phyloP scores from a whole-genome alignment of 2,797 vertebrate species.

The Bufotes viridis region DNA sequence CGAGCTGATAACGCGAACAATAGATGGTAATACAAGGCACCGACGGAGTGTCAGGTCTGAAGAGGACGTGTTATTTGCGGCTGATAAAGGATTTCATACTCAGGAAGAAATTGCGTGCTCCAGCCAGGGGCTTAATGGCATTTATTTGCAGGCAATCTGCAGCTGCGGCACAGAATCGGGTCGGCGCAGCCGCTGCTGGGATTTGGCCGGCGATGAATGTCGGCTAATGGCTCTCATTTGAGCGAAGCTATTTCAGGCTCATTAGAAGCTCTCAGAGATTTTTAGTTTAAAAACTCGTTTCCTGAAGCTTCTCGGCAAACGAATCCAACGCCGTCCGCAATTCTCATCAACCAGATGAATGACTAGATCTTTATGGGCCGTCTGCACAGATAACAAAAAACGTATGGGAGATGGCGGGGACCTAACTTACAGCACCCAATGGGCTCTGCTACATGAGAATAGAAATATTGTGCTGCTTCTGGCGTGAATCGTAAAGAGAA shows the following conservation, averaged over 20 bases:
- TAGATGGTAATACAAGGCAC: no score
- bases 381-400: neutral
- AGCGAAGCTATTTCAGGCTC: neutral
- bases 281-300: slow-evolving; percentile 1
- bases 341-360: neutral
- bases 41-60: neutral
- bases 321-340: neutral
- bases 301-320: neutral
- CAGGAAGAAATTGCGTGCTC: neutral
- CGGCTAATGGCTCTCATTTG: neutral
- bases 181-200: neutral
- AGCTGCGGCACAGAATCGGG: neutral
- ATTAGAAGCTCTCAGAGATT: neutral
- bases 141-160: neutral
- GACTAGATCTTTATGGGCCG: neutral
- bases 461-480: neutral
- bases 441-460: neutral
- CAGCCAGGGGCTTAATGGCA: neutral
- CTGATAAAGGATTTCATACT: neutral
- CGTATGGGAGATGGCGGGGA: neutral
- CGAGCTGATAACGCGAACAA: no score
- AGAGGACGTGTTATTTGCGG: neutral
- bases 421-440: neutral
- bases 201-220: slow-evolving; percentile 8
- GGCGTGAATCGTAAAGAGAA: neutral